Evolutionary conservation across 2,797 vertebrate genomes (phyloP).

Genomic region (Typhlichthys subterraneus): DNA sequence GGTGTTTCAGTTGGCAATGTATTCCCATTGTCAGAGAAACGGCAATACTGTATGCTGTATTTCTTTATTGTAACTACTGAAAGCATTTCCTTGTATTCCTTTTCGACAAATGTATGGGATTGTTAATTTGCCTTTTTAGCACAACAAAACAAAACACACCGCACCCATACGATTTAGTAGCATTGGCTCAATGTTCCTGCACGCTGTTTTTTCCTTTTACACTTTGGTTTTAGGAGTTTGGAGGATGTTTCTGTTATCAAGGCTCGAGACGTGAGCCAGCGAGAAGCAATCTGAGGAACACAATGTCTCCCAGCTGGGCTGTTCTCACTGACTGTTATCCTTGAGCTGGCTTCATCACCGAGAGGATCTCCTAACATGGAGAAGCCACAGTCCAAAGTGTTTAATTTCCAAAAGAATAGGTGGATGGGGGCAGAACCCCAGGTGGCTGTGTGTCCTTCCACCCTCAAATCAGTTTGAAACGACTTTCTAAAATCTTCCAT

Average conservation of each 20-base stretch:
- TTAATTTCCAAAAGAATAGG: not conserved
- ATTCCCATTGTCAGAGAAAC: constrained; percentile 2
- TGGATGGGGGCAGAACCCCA: too few relatives aligned
- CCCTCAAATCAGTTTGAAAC: too few relatives aligned
- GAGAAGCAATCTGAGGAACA: constrained; percentile 39
- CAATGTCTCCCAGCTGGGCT: constrained; percentile 15
- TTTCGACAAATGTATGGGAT: too few relatives aligned
- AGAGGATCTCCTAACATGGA: constrained; percentile 50
- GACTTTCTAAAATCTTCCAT: not conserved
- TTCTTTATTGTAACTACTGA: too few relatives aligned
- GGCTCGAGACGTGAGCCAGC: constrained; percentile 22
- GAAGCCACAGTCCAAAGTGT: constrained; percentile 34
- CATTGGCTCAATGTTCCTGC: too few relatives aligned
- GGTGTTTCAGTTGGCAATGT: not conserved
- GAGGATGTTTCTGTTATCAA: constrained; percentile 6
- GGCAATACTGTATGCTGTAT: too few relatives aligned
- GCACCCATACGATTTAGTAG: too few relatives aligned
- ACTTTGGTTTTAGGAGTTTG: constrained; percentile 6
- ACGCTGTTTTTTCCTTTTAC: too few relatives aligned
- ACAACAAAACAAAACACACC: too few relatives aligned
- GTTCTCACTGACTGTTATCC: constrained; percentile 31
- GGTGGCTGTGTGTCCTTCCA: too few relatives aligned
- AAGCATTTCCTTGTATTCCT: too few relatives aligned
- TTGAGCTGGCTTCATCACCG: constrained; percentile 49
- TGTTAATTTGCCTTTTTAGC: too few relatives aligned